Percentiles rank a stretch among this genome's conserved stretches.
Evolutionary conservation across 2,888 invertebrate species (phyloP).

Genomic region (Temnothorax ravouxi): DNA sequence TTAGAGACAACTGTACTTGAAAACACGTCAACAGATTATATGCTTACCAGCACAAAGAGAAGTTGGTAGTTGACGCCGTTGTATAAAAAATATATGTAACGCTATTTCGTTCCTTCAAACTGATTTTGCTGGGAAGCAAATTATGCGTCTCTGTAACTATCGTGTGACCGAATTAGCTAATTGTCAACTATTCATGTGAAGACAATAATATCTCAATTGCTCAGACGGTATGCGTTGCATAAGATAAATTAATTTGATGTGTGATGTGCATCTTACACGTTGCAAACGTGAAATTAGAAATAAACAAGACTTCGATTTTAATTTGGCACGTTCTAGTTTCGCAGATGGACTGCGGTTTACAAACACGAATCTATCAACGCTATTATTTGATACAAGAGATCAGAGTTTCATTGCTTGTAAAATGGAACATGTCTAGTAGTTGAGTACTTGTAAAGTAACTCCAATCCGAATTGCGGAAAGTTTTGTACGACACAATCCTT

Average conservation of each 20-base stretch:
- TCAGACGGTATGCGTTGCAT: neutral
- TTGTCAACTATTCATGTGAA: conserved; percentile 1
- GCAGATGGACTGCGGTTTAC: neutral
- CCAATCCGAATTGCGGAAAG: conserved; percentile 47
- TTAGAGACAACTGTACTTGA: conserved; percentile 2
- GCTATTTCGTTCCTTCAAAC: neutral
- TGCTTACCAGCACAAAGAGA: conserved; percentile 6
- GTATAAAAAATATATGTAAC: conserved; percentile 4
- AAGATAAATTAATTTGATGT: conserved; percentile 12
- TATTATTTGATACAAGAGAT: neutral
- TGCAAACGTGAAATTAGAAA: neutral
- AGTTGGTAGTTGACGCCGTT: neutral
- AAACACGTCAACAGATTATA: conserved; percentile 24
- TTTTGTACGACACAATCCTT: conserved; percentile 35
- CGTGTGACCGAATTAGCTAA: neutral
- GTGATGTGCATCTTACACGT: neutral
- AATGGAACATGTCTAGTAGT: conserved; percentile 18
- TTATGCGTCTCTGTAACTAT: neutral
- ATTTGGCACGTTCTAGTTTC: conserved; percentile 9
- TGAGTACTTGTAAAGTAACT: conserved; percentile 16
- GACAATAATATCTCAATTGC: conserved; percentile 13
- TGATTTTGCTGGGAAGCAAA: neutral
- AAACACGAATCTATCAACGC: conserved; percentile 6
- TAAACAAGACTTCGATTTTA: neutral
- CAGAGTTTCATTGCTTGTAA: conserved; percentile 5